Conservation (phyloP, 2,888 invertebrate species). For the Zaprionus lineosus region DNA sequence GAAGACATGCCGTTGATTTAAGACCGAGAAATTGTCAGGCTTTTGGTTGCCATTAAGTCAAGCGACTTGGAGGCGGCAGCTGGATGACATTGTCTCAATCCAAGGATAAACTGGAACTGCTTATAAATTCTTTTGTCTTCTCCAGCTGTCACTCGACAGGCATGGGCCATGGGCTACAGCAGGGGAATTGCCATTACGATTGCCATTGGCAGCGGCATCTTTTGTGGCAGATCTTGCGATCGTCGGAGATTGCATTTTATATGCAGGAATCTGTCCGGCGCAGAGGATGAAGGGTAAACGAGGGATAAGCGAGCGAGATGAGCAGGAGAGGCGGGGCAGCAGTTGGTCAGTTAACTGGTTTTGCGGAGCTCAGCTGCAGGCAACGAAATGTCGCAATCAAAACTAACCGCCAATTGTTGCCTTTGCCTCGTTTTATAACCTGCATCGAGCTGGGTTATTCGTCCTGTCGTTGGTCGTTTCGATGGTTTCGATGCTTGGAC, state of each 20-base stretch:
- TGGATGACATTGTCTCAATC: conserved; percentile 65
- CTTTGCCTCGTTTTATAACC: conserved; percentile 21
- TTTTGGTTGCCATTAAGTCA: conserved; percentile 58
- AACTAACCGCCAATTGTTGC: conserved; percentile 14
- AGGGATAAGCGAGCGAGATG: too few relatives aligned
- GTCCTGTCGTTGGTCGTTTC: too few relatives aligned
- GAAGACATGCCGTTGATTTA: conserved; percentile 23
- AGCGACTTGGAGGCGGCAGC: conserved; percentile 26
- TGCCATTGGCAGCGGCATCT: conserved; percentile 13
- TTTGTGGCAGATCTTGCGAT: conserved; percentile 22
- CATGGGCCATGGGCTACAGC: not conserved
- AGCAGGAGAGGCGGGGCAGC: conserved; percentile 1
- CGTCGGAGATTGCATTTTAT: conserved; percentile 17
- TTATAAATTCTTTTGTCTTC: conserved; percentile 69
- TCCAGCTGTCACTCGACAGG: conserved; percentile 17
- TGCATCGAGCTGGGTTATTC: conserved; percentile 11
- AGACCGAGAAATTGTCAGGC: conserved; percentile 35
- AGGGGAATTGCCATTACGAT: conserved; percentile 6
- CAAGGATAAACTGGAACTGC: conserved; percentile 63
- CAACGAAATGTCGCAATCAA: conserved; percentile 10
- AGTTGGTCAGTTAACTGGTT: conserved; percentile 53
- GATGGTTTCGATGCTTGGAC: too few relatives aligned
- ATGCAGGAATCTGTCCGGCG: conserved; percentile 32
- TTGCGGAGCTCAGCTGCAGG: too few relatives aligned
- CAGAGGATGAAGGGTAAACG: too few relatives aligned